Base-by-base conservation (phyloP, 2,888 invertebrate species). In the Scaptomyza tumidula region DNA sequence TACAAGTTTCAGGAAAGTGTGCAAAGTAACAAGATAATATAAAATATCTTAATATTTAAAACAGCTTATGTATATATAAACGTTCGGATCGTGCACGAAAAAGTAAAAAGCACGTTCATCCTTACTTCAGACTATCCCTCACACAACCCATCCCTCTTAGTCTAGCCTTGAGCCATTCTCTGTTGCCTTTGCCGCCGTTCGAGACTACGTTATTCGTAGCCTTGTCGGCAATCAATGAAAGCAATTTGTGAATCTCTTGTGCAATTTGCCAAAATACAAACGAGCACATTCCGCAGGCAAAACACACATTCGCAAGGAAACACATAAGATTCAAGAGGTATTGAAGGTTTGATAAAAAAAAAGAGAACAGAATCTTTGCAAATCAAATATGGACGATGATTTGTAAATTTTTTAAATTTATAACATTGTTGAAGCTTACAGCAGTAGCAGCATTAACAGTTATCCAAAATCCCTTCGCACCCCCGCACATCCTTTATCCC, bases 381-480 rank as follows among this genome's bases (percentile, higher is more conserved):
- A 88, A 88, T 88, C 81, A 81, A 85, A 83, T 80, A 80, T 82
- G 80, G 76, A 78, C 73, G 74, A 86, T 80, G 87, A 88, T 87
- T 88, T 88, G 89, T 78, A 79, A 80, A 87, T 80, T 88, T 76
- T 80, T 75, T 57, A 79, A 84, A 88, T 87, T 84, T 80, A 80
- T 86, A 72, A 75, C 64, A 68, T 55, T 27, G 24, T 35, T 24
- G 16, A 57, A 46, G 43, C 33, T n/a, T 46, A 45, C 19, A 64
- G 59, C 68, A 57, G 35, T 48, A 72, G 49, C 65, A 58, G 41
- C 65, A 63, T 14, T 24, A 35, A 19, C 31, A 50, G 19, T 19
- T 41, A n/a, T 4, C 11, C 13, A 48, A 53, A 71, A 29, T 7
- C 27, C 10, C 14, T 24, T 44, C 14, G 31, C 46, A 19, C 41